Evolutionary conservation across 2,797 vertebrate genomes (phyloP).

Genomic region (Oryzias dopingdopingensis): DNA sequence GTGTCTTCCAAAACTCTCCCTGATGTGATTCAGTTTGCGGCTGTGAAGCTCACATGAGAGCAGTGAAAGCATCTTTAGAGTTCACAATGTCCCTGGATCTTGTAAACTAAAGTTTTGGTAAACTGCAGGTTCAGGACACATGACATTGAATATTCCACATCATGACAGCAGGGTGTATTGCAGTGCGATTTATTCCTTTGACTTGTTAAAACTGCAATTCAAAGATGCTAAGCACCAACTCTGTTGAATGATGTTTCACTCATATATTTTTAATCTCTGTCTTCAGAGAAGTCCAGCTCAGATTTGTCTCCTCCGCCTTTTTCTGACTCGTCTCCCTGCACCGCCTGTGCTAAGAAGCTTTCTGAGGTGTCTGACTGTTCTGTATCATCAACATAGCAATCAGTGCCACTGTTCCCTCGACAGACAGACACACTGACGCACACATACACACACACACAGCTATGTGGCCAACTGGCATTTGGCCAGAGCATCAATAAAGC

Average conservation of each 20-base stretch:
- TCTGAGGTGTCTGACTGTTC: constrained; percentile 50
- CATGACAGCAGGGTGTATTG: constrained; percentile 12
- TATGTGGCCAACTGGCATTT: constrained; percentile 63
- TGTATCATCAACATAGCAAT: constrained; percentile 70
- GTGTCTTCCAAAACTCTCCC: too few relatives aligned
- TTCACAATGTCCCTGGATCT: too few relatives aligned
- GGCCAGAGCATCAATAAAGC: constrained; percentile 81
- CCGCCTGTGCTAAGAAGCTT: constrained; percentile 49
- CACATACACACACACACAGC: constrained; percentile 28
- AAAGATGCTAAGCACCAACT: constrained; percentile 5
- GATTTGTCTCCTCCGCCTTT: not conserved
- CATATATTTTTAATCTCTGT: not conserved
- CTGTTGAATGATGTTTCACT: not conserved
- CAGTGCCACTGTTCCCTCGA: constrained; percentile 37
- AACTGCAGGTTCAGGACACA: not conserved
- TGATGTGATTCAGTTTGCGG: too few relatives aligned
- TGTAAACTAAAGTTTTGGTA: too few relatives aligned
- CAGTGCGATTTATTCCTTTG: constrained; percentile 2
- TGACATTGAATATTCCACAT: constrained; percentile 9
- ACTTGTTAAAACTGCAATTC: constrained; percentile 5
- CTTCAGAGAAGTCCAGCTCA: not conserved
- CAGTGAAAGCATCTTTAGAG: too few relatives aligned
- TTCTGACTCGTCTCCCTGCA: constrained; percentile 39
- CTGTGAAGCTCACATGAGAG: too few relatives aligned
- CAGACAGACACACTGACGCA: constrained; percentile 30